Evolutionary conservation across 2,797 vertebrate genomes (phyloP).

Genomic region (Cirrhinus molitorella): DNA sequence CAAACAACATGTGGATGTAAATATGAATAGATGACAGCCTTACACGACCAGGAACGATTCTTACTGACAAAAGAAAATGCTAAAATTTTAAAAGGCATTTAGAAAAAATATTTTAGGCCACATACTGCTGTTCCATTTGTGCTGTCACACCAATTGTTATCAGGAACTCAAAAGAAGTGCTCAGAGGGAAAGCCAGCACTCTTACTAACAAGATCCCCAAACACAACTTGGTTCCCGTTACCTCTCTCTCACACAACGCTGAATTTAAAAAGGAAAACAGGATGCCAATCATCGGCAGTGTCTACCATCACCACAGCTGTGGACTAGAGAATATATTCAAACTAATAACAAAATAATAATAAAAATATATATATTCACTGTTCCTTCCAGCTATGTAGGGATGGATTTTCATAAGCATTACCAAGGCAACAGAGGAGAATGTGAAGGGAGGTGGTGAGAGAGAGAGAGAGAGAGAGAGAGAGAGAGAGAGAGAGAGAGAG

Average conservation of each 20-base stretch:
- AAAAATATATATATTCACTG: slow-evolving; percentile 2
- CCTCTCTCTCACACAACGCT: background rate
- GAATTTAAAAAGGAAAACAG: slow-evolving; percentile 29
- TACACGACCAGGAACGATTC: background rate
- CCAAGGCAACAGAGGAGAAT: slow-evolving; percentile 58
- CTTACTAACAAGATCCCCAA: slow-evolving; percentile 51
- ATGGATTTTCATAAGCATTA: slow-evolving; percentile 58
- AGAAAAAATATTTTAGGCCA: too few relatives aligned
- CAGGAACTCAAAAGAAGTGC: slow-evolving; percentile 16
- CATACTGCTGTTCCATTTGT: slow-evolving; percentile 6
- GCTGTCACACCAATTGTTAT: slow-evolving; percentile 4
- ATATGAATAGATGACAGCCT: background rate
- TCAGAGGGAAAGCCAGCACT: slow-evolving; percentile 26
- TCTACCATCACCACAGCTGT: slow-evolving; percentile 15
- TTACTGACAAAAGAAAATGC: background rate
- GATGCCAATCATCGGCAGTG: slow-evolving; percentile 17
- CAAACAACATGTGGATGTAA: background rate
- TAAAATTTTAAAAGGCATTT: background rate
- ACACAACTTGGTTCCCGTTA: slow-evolving; percentile 21
- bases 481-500: too few relatives aligned
- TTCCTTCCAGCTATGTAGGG: slow-evolving; percentile 40
- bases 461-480: slow-evolving; percentile 1
- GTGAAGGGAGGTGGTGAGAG: background rate
- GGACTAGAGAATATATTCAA: slow-evolving; percentile 20
- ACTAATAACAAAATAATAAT: slow-evolving; percentile 24